These are phyloP conservation scores for Idaea biselata DNA, from an alignment of 2,888 invertebrate genomes.

Conservation along the genomic window DNA sequence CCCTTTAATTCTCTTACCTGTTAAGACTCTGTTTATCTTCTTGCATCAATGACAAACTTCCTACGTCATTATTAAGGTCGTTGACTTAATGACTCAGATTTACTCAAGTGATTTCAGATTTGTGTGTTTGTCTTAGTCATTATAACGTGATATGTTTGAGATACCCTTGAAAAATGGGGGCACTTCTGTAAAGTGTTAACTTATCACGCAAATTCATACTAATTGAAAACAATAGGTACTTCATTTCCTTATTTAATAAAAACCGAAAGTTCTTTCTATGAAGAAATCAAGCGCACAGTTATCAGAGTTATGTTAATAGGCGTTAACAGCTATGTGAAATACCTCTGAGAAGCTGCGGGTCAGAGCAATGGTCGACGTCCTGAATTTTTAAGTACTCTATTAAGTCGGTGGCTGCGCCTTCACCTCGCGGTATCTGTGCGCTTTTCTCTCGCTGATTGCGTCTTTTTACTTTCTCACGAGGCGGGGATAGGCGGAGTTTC, in stretches of 20 bases:
- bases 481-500: constrained; percentile 49
- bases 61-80: neutral
- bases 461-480: constrained; percentile 71
- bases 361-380: constrained; percentile 56
- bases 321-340: constrained; percentile 37
- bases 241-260: neutral
- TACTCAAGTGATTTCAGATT: neutral
- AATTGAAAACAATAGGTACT: too few relatives aligned
- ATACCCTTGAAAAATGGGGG: neutral
- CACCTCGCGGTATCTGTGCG: constrained; percentile 42
- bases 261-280: constrained; percentile 12
- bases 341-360: constrained; percentile 45
- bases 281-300: constrained; percentile 17
- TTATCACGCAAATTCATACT: too few relatives aligned
- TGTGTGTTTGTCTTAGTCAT: constrained; percentile 2
- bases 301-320: constrained; percentile 23
- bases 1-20: neutral
- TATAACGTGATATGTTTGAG: neutral
- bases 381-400: constrained; percentile 76
- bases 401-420: constrained; percentile 49
- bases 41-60: neutral
- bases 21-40: neutral
- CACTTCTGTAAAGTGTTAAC: neutral
- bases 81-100: neutral
- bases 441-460: constrained; percentile 75